These are phyloP conservation scores for Xiphorhynchus erythropygius DNA, from an alignment of 2,797 vertebrate species.

Conservation along the genomic window DNA sequence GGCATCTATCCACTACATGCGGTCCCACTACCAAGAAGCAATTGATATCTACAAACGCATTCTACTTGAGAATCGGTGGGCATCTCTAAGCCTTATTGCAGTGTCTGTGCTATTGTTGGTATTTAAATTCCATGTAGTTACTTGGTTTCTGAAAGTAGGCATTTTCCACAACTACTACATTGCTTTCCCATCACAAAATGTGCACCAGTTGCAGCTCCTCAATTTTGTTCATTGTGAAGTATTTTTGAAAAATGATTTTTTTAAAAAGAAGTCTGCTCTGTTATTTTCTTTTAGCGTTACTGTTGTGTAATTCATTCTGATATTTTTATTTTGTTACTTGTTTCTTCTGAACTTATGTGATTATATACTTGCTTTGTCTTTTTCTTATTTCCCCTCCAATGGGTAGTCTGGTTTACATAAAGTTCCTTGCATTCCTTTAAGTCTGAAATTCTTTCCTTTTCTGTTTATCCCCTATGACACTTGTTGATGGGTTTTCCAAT, in stretches of 20 bases:
- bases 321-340: not conserved
- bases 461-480: not conserved
- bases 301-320: not conserved
- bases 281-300: not conserved
- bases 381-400: not conserved
- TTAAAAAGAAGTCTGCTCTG: not conserved
- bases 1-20: constrained; percentile 98
- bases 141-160: not conserved
- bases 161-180: not conserved
- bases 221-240: not conserved
- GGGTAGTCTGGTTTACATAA: not conserved
- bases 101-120: not conserved
- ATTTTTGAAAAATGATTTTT: not conserved
- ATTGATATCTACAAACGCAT: constrained; percentile 98
- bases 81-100: not conserved
- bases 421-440: not conserved
- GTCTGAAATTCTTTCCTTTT: not conserved
- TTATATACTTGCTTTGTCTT: not conserved
- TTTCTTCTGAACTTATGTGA: not conserved
- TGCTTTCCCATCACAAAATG: not conserved
- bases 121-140: not conserved
- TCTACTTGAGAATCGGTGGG: constrained; percentile 90
- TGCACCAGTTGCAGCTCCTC: not conserved
- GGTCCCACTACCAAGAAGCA: constrained; percentile 96
- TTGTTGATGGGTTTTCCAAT: not conserved